Evolutionary conservation across 2,888 invertebrate species (phyloP), one percentile per base, ranked within the genome.

Genomic region (Drosophila differens): DNA sequence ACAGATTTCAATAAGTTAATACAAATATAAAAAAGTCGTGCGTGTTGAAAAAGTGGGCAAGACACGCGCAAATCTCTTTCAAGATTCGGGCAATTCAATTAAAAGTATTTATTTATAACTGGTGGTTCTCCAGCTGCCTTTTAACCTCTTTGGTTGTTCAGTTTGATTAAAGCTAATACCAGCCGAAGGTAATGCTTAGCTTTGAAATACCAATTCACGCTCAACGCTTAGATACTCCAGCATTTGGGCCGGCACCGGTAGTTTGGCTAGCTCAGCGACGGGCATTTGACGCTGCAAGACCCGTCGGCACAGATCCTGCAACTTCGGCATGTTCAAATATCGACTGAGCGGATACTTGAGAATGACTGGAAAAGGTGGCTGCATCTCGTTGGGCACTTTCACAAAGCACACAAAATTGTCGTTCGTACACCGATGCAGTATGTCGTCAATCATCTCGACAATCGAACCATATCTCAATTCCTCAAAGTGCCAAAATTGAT

Each of bases 231-330:
- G 93, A 93, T 95, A 95, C 77, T 94, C 94, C 79, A 95, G 94
- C 79, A 95, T 92, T 76, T 94, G 93, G 16, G 92, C 91, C 72
- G 95, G 95, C 83, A 97, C 94, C 74, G 96, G 96, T 89, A 97
- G 93, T 84, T 95, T 95, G 75, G 95, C 95, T 89, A 97, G 96
- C 90, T 96, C 95, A 89, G 96, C 96, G 75, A 95, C 93, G 12
- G 82, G 44, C 57, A 90, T 85, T 85, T 95, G 94, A 83, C 96
- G 95, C 82, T 96, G 94, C 81, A 97, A 96, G 33, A 96, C 95
- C 91, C 96, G 96, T 54, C 96, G 94, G 89, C 96, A 96, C 60
- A 97, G 94, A 93, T 96, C 96, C 92, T 96, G 96, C 82, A 97
- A 93, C 47, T 95, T 95, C 76, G 96, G 95, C 73, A 96, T 95